Conservation (phyloP, 2,797 vertebrate genomes). For the Bradypodion pumilum region DNA sequence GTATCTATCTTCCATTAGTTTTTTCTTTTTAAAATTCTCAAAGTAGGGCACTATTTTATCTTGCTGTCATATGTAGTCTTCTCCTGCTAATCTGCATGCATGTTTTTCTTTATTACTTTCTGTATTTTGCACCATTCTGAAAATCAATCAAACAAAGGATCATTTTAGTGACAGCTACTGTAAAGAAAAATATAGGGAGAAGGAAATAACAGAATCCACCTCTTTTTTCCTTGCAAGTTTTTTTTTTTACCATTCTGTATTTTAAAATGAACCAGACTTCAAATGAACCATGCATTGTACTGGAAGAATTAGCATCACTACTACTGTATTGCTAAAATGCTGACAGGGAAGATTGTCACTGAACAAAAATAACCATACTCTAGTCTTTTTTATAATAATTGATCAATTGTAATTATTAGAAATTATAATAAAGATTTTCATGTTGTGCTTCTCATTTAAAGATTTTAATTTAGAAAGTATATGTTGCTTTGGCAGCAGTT, state of each 20-base stretch:
- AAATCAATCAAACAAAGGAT: neutral
- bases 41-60: conserved; percentile 55
- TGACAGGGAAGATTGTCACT: conserved; percentile 17
- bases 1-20: conserved; percentile 22
- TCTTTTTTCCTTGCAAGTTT: conserved; percentile 39
- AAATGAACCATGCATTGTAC: conserved; percentile 5
- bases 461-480: neutral
- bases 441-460: conserved; percentile 20
- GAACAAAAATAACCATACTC: neutral
- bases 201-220: conserved; percentile 25
- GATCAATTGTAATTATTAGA: neutral
- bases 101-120: conserved; percentile 38
- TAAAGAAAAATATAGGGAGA: conserved; percentile 34
- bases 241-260: conserved; percentile 36
- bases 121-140: conserved; percentile 6
- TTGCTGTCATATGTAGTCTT: conserved; percentile 42
- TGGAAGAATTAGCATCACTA: rapidly evolving
- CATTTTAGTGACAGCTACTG: conserved; percentile 34
- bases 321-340: conserved; percentile 20
- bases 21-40: conserved; percentile 7
- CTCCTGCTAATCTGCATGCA: conserved; percentile 21
- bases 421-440: neutral
- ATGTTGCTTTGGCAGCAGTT: conserved; percentile 18
- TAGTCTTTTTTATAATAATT: neutral
- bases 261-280: conserved; percentile 22